Evolutionary conservation across 1,140 invertebrate genomes (phyloP).

Genomic region (Drosophila parabipectinata): DNA sequence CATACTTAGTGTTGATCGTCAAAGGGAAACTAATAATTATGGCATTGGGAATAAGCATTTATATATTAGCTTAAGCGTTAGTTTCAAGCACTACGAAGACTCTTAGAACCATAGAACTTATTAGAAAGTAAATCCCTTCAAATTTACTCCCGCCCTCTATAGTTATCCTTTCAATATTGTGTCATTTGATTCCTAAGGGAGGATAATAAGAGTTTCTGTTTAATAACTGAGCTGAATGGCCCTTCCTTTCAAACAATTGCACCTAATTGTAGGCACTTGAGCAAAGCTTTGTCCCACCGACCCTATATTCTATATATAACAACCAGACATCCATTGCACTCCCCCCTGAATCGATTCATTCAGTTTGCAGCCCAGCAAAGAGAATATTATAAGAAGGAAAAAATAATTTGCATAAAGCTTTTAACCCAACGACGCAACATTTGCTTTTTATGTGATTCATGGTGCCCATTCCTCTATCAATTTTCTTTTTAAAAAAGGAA

Average conservation of each 20-base stretch:
- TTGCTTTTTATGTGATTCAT: conserved; percentile 64
- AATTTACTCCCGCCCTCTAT: not conserved
- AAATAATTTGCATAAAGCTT: conserved; percentile 61
- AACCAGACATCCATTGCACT: not conserved
- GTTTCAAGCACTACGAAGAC: not conserved
- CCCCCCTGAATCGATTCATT: conserved; percentile 36
- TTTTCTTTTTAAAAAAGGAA: not conserved
- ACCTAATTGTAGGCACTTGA: conserved; percentile 47
- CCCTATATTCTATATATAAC: conserved; percentile 6
- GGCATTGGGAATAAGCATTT: not conserved
- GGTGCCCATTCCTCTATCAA: not conserved
- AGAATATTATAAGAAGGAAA: conserved; percentile 32
- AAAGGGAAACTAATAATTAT: not conserved
- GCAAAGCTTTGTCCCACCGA: conserved; percentile 2
- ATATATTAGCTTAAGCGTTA: not conserved
- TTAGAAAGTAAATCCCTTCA: no score
- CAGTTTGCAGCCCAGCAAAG: conserved; percentile 25
- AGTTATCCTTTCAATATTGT: not conserved
- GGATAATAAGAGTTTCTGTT: conserved; percentile 22
- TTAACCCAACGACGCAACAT: conserved; percentile 55
- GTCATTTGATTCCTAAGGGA: conserved; percentile 2
- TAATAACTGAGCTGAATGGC: conserved; percentile 13
- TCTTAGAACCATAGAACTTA: no score
- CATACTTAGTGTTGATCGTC: not conserved
- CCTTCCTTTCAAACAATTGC: conserved; percentile 53